Evolutionary conservation across 2,797 vertebrate species (phyloP), one percentile per base, ranked within the genome.

Genomic region (Enoplosus armatus): DNA sequence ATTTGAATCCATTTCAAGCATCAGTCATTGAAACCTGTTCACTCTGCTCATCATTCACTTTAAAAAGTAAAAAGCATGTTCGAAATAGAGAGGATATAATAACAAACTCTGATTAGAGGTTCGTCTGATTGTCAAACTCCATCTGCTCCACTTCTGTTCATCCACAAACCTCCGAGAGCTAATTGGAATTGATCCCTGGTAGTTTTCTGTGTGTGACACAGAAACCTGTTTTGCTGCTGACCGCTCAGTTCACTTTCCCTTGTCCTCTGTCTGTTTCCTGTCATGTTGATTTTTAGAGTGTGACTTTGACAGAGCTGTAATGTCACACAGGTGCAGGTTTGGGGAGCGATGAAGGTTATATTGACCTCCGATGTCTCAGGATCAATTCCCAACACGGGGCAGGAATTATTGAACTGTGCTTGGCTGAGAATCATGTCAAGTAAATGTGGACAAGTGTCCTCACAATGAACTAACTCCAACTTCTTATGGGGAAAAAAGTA

Each of bases 171-270:
- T 72, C 39, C 47, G 50, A 18, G 10, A 64, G 51, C 43, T 82
- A 85, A 88, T 90, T 63, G 82, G 24, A 74, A 90, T 77, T 72
- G 86, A 92, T 82, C 74, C 59, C 16, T 48, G 68, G 43, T 37
- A 24, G 33, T 58, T 76, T 63, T 80, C 39, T 51, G 75, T 47
- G 20, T 35, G n/a, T 43, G 58, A 76, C 79, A 83, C 72, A 84
- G 55, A 70, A 66, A 53, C 62, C 47, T 51, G 70, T 69, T 73
- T 79, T 47, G 50, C 64, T 70, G 60, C 39, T 1, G 67, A 51
- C 11, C 5, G 7, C 16, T 41, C 50, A 33, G 39, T 24, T 67
- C 41, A 58, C 45, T 22, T 54, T 56, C 26, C 35, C 11, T 27
- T 37, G 8, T 22, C 8, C 43, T 55, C 10, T 0, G 39, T 61